Evolutionary conservation across 2,113 vertebrate species (phyloP), one percentile per base, ranked within the genome.

Genomic region (Anoplopoma fimbria): DNA sequence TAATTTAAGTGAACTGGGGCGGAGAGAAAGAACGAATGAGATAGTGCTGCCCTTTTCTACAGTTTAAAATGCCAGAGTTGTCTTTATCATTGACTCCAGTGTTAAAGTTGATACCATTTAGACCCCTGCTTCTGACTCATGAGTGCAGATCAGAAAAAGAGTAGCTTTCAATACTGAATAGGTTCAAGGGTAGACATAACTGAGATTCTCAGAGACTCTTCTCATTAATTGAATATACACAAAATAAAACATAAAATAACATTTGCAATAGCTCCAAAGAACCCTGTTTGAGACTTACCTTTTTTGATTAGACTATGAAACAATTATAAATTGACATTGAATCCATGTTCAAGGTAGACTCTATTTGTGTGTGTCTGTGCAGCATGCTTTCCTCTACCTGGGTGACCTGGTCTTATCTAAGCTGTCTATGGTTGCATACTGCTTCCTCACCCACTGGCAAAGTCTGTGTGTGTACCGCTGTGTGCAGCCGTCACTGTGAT

Each of bases 401-500:
- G 77, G 83, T 84, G 87, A 91, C 89, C 78, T 53, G 81, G 73
- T 86, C 75, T 93, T 89, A 91, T 89, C 87, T 87, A 68, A 90
- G 67, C 79, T 77, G 87, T 87, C 78, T 78, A 36, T 42, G 34
- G 81, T 40, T 69, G 60, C 79, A 75, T 77, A 75, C 67, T 77
- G 70, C 77, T 72, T 70, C 77, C 63, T 84, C 76, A 75, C 78
- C 87, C 81, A 74, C 72, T 47, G 80, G 88, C 88, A 82, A 65
- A 81, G 72, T 85, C 40, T 84, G 62, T 82, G 69, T 87, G 49
- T 79, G 60, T 75, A 62, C 69, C 53, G 27, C 81, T 72, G 75
- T 87, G 88, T 87, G 84, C 85, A 89, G 75, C 89, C 84, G 76
- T 90, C 86, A 85, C 89, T 92, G 90, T 93, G 88, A 93, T 92